These are phyloP conservation scores for Psilopogon haemacephalus DNA, from an alignment of 2,113 vertebrate species.

Conservation along the genomic window DNA sequence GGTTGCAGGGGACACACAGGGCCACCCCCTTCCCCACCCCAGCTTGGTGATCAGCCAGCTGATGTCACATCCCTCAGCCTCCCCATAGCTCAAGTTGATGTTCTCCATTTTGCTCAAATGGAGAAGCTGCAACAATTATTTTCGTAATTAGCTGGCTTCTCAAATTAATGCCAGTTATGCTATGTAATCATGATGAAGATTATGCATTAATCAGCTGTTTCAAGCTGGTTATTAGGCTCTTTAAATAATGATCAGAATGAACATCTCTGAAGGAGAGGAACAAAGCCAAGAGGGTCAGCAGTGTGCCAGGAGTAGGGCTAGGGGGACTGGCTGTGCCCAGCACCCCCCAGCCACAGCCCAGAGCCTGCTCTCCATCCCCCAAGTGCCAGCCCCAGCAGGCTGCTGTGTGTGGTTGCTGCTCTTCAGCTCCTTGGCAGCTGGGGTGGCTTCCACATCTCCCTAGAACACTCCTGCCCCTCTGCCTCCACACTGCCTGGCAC, in stretches of 20 bases:
- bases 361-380: too few relatives aligned
- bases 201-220: conserved; percentile 80
- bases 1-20: neutral
- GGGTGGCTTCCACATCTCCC: fast-evolving
- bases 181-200: conserved; percentile 82
- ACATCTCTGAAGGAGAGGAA: conserved; percentile 52
- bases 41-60: neutral
- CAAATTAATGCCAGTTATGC: conserved; percentile 82
- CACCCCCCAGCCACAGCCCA: neutral
- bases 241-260: conserved; percentile 72
- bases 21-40: neutral
- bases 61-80: neutral
- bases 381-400: too few relatives aligned
- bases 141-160: conserved; percentile 80
- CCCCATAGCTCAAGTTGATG: neutral
- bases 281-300: neutral
- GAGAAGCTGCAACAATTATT: conserved; percentile 78
- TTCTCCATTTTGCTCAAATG: conserved; percentile 67
- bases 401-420: neutral
- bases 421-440: neutral
- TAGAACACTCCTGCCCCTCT: neutral
- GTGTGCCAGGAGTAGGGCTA: neutral
- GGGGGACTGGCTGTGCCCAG: neutral
- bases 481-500: neutral
- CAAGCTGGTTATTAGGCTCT: conserved; percentile 80